Conservation (phyloP, 2,888 invertebrate genomes). For the Lasioglossum oenotherae region DNA sequence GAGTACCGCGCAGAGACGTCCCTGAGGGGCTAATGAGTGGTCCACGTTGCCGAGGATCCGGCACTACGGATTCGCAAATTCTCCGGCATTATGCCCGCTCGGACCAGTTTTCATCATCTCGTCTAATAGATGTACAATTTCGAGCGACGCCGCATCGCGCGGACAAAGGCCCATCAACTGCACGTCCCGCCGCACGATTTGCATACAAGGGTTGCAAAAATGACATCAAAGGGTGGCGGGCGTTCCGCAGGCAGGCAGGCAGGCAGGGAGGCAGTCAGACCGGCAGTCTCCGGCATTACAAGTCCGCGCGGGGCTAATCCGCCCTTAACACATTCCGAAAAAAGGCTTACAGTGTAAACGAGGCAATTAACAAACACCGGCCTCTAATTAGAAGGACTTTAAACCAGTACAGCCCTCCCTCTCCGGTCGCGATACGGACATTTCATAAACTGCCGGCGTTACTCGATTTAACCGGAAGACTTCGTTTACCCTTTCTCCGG, state of each 20-base stretch:
- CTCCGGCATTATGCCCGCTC: not conserved
- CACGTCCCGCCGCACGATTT: not conserved
- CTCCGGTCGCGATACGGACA: conserved; percentile 23
- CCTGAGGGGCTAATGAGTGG: not conserved
- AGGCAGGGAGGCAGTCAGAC: not conserved
- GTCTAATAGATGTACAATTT: conserved; percentile 6
- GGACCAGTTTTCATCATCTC: not conserved
- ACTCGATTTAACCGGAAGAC: conserved; percentile 40
- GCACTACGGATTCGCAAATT: not conserved
- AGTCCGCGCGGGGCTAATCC: not conserved
- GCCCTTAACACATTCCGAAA: not conserved
- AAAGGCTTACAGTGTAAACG: conserved; percentile 1
- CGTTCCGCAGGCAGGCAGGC: not conserved
- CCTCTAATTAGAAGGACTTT: conserved; percentile 38
- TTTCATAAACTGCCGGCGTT: conserved; percentile 52
- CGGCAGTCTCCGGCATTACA: not conserved
- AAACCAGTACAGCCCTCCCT: conserved; percentile 28
- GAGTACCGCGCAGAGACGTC: not conserved
- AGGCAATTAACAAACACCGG: conserved; percentile 43
- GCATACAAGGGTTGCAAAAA: not conserved
- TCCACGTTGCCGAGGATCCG: not conserved
- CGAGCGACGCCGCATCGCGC: not conserved
- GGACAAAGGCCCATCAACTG: conserved; percentile 10
- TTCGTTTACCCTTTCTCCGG: conserved; percentile 10
- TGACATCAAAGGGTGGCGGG: conserved; percentile 20